These are phyloP conservation scores for Regulus satrapa DNA, from an alignment of 2,113 vertebrate genomes.

Conservation along the genomic window DNA sequence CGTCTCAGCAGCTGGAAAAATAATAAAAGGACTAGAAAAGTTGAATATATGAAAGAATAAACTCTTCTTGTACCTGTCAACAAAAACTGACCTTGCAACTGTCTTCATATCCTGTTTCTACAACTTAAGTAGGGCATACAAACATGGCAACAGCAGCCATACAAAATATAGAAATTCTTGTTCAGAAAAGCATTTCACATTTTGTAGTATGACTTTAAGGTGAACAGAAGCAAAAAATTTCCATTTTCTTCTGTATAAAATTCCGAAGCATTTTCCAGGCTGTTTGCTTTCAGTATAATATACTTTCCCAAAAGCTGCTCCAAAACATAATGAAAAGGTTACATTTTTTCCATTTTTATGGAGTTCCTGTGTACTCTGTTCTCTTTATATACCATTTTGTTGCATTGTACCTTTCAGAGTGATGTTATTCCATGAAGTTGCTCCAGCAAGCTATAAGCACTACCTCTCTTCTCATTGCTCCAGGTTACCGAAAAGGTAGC, in stretches of 20 bases:
- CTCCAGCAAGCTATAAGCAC: not conserved
- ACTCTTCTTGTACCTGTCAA: not conserved
- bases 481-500: not conserved
- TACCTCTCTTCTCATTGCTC: not conserved
- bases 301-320: not conserved
- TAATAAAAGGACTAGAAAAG: not conserved
- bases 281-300: not conserved
- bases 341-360: not conserved
- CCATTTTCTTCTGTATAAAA: not conserved
- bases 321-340: not conserved
- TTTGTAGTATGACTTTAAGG: not conserved
- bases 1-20: not conserved
- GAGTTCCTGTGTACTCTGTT: not conserved
- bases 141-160: not conserved
- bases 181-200: not conserved
- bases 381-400: not conserved
- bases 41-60: not conserved
- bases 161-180: not conserved
- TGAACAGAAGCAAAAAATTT: not conserved
- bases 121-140: not conserved
- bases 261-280: conserved; percentile 1
- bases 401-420: not conserved
- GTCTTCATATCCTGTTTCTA: not conserved
- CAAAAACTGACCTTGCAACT: not conserved
- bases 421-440: not conserved